Conservation (phyloP, 2,888 invertebrate species). For the Orthosia incerta region DNA sequence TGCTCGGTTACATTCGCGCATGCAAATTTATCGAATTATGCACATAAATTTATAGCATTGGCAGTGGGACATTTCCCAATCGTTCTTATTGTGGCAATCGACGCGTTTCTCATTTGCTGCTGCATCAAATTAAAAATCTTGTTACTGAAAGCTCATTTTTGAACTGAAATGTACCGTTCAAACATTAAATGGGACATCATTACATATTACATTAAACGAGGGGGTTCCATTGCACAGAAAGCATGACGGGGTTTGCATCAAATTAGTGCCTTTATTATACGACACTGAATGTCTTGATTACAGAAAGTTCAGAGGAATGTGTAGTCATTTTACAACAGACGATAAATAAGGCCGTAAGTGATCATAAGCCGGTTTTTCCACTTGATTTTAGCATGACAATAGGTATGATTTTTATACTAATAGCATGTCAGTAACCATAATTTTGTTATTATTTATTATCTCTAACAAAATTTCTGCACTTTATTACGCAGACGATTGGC, state of each 20-base stretch:
- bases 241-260: conserved; percentile 70
- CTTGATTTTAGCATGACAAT: conserved; percentile 75
- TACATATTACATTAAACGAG: conserved; percentile 53
- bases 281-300: conserved; percentile 62
- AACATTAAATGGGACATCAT: conserved; percentile 54
- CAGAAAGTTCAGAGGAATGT: conserved; percentile 65
- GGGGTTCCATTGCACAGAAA: conserved; percentile 67
- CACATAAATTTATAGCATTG: conserved; percentile 46
- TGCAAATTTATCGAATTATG: conserved; percentile 69
- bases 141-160: conserved; percentile 25
- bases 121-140: conserved; percentile 42
- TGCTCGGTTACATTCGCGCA: conserved; percentile 68
- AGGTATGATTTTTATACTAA: conserved; percentile 75
- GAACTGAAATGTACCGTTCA: conserved; percentile 29
- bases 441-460: conserved; percentile 36
- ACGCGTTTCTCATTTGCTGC: conserved; percentile 42
- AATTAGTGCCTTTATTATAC: conserved; percentile 55
- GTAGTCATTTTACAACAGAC: conserved; percentile 69
- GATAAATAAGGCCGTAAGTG: conserved; percentile 79
- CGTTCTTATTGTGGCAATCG: conserved; percentile 51
- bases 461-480: conserved; percentile 49
- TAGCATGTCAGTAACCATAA: conserved; percentile 71
- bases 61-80: conserved; percentile 32
- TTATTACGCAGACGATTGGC: conserved; percentile 35
- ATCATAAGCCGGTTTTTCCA: conserved; percentile 86